Evolutionary conservation across 2,888 invertebrate genomes (phyloP).

Genomic region (Bedellia somnulentella): DNA sequence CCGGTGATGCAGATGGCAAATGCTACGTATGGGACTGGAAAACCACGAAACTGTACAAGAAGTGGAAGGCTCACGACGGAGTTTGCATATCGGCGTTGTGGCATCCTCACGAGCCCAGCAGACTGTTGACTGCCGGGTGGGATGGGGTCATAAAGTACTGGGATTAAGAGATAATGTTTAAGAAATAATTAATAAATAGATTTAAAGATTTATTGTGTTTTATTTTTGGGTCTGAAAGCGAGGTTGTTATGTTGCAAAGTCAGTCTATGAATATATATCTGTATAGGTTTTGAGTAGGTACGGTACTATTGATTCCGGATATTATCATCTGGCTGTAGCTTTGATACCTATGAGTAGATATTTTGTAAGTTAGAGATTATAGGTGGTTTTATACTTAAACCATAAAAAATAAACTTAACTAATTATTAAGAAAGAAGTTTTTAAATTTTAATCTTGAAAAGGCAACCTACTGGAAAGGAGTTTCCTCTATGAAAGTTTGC

Average conservation of each 20-base stretch:
- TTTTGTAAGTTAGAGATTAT: too few species aligned
- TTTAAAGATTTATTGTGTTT: not conserved
- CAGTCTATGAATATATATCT: too few species aligned
- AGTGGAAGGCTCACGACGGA: slow-evolving; percentile 99
- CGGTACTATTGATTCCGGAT: too few species aligned
- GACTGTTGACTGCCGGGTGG: slow-evolving; percentile 98
- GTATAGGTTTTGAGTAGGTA: too few species aligned
- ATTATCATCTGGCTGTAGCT: too few species aligned
- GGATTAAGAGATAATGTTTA: slow-evolving; percentile 68
- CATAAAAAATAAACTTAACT: too few species aligned
- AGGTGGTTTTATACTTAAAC: too few species aligned
- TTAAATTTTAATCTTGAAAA: too few species aligned
- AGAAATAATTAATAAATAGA: not conserved
- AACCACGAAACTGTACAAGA: slow-evolving; percentile 95
- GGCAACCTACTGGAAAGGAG: too few species aligned
- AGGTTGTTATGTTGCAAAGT: not conserved
- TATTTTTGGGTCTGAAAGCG: not conserved
- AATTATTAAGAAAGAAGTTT: too few species aligned
- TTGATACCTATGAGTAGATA: too few species aligned
- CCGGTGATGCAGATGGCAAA: slow-evolving; percentile 98
- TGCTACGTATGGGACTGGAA: slow-evolving; percentile 99
- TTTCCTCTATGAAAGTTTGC: too few species aligned
- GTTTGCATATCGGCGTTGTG: slow-evolving; percentile 93
- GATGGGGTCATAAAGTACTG: slow-evolving; percentile 98
- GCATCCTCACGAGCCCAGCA: slow-evolving; percentile 99